Conservation (phyloP, 2,113 vertebrate genomes). For the Zingel zingel region DNA sequence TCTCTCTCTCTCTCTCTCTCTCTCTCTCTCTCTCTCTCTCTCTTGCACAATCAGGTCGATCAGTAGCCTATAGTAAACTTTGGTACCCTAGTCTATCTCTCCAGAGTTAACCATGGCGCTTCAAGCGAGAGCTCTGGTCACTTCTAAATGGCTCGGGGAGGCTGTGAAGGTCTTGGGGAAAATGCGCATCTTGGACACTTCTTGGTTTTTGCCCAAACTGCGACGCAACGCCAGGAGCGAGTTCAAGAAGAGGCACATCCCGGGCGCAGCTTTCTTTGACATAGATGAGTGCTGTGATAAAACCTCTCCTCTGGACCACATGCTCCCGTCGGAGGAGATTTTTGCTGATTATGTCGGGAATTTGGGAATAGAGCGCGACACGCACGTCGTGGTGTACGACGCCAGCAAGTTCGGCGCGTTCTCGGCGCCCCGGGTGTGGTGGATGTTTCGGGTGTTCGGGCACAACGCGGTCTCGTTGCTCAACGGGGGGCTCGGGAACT, state of each 20-base stretch:
- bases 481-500: constrained; percentile 89
- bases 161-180: constrained; percentile 78
- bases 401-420: constrained; percentile 91
- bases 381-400: constrained; percentile 94
- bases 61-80: neutral
- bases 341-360: constrained; percentile 89
- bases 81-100: neutral
- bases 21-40: neutral
- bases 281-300: constrained; percentile 92
- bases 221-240: constrained; percentile 86
- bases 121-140: constrained; percentile 86
- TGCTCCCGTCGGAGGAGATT: constrained; percentile 85
- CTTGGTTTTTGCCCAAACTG: constrained; percentile 93
- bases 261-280: constrained; percentile 91
- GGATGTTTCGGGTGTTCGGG: constrained; percentile 96
- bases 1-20: no score
- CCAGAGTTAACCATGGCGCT: constrained; percentile 81
- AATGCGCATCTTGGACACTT: constrained; percentile 90
- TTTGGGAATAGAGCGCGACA: constrained; percentile 87
- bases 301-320: constrained; percentile 91
- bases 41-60: neutral
- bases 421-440: constrained; percentile 93
- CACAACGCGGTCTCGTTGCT: constrained; percentile 90
- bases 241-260: constrained; percentile 89
- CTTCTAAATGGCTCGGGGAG: constrained; percentile 89